A percentile compares a stretch with the other conserved stretches of the same genome.
Evolutionary conservation across 1,140 invertebrate species (phyloP).

Genomic region (Onthophagus taurus): DNA sequence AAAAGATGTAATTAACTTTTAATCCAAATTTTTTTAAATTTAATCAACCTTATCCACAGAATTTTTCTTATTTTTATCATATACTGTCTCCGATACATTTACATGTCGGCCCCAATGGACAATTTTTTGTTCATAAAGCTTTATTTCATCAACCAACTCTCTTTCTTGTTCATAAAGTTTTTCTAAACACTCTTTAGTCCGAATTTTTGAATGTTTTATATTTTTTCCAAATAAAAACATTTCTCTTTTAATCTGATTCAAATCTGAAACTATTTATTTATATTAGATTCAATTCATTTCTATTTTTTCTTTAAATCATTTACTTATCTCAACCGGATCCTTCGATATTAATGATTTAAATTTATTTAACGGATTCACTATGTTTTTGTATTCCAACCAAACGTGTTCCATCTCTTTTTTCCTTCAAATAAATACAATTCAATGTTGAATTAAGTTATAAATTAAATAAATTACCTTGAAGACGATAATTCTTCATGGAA

Average conservation of each 20-base stretch:
- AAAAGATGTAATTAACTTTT: conserved; percentile 10
- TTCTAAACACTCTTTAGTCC: conserved; percentile 29
- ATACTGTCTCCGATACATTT: conserved; percentile 23
- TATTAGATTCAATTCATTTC: not conserved
- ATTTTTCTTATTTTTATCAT: not conserved
- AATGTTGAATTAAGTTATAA: conserved; percentile 1
- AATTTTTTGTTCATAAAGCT: conserved; percentile 23
- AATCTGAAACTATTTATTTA: conserved; percentile 35
- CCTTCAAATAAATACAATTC: conserved; percentile 15
- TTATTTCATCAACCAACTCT: conserved; percentile 30
- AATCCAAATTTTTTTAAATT: conserved; percentile 1
- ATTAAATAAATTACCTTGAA: conserved; percentile 7
- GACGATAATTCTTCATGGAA: conserved; percentile 2
- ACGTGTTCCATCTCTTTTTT: conserved; percentile 25
- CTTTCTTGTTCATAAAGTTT: conserved; percentile 28
- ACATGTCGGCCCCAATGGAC: conserved; percentile 27
- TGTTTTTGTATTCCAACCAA: conserved; percentile 13
- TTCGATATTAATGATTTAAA: conserved; percentile 23
- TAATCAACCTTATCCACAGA: not conserved
- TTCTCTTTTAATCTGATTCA: conserved; percentile 37
- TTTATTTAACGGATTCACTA: conserved; percentile 31
- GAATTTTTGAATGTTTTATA: conserved; percentile 33
- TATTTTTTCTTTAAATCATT: not conserved
- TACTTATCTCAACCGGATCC: conserved; percentile 20
- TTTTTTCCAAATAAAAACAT: conserved; percentile 37